Percentiles rank a stretch among this genome's conserved stretches.
These are phyloP conservation scores for Volucella zonaria DNA, from an alignment of 2,888 invertebrate species.

Conservation along the genomic window DNA sequence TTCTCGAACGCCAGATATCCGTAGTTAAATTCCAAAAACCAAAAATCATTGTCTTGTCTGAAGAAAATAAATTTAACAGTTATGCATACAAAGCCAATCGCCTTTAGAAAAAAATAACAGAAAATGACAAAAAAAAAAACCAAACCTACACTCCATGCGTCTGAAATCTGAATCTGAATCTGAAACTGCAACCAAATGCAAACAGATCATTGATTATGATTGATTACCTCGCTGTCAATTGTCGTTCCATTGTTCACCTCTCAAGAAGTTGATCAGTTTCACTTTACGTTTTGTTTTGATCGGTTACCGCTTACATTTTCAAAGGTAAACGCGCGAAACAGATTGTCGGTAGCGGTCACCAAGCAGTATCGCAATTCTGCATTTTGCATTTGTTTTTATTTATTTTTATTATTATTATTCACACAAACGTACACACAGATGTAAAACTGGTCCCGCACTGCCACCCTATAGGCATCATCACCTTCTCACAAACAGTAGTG, in stretches of 20 bases:
- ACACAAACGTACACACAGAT: constrained; percentile 24
- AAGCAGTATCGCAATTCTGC: constrained; percentile 33
- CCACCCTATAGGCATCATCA: constrained; percentile 46
- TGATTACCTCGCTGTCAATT: constrained; percentile 73
- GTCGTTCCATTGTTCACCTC: constrained; percentile 68
- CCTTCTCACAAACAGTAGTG: constrained; percentile 62
- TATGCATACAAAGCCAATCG: constrained; percentile 17
- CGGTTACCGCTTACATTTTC: constrained; percentile 55
- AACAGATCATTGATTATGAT: constrained; percentile 72
- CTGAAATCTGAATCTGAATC: constrained; percentile 16
- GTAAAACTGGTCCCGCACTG: constrained; percentile 2
- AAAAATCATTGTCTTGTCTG: neutral
- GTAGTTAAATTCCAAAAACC: no score
- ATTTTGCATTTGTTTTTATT: constrained; percentile 39
- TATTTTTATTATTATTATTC: neutral
- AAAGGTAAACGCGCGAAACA: constrained; percentile 52
- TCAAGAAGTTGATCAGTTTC: constrained; percentile 73
- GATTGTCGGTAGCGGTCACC: constrained; percentile 45
- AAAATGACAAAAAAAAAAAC: no score
- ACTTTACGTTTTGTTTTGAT: constrained; percentile 71
- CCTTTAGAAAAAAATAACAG: constrained; percentile 4
- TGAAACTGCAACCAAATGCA: constrained; percentile 38
- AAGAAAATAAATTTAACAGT: constrained; percentile 1
- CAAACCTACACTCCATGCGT: neutral
- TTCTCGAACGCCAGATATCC: no score